A percentile compares a stretch with the other conserved stretches of the same genome.
These are phyloP conservation scores for Dryas iulia DNA, from an alignment of 1,140 invertebrate genomes.

Conservation along the genomic window DNA sequence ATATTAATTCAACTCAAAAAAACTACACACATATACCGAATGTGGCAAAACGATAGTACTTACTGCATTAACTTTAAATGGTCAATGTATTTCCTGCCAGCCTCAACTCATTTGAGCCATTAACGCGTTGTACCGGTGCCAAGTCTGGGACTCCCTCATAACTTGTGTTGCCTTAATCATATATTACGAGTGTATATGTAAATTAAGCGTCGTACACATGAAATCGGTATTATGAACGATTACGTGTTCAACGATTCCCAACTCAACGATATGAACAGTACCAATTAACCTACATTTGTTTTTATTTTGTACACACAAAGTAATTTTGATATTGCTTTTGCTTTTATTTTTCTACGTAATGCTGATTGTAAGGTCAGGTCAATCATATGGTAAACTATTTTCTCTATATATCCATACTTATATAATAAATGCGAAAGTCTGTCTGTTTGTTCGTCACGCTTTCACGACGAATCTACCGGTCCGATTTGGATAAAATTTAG, in stretches of 20 bases:
- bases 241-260: slow-evolving; percentile 7
- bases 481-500: no score
- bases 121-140: not conserved
- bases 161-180: slow-evolving; percentile 6
- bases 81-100: not conserved
- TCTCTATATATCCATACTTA: no score
- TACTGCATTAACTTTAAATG: not conserved
- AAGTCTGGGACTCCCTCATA: not conserved
- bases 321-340: slow-evolving; percentile 7
- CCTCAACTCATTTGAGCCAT: not conserved
- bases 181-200: slow-evolving; percentile 7
- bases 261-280: not conserved
- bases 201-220: slow-evolving; percentile 8
- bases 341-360: not conserved
- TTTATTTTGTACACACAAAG: slow-evolving; percentile 1
- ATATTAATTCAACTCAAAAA: not conserved
- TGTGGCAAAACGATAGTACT: not conserved
- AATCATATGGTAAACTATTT: not conserved
- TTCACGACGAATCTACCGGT: no score
- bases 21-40: not conserved
- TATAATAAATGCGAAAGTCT: no score
- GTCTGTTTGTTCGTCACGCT: no score
- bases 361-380: not conserved
- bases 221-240: slow-evolving; percentile 15
- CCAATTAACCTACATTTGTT: slow-evolving; percentile 35